Evolutionary conservation across 1,140 invertebrate genomes (phyloP), one percentile per base, ranked within the genome.

Genomic region (Apocrypta bakeri): DNA sequence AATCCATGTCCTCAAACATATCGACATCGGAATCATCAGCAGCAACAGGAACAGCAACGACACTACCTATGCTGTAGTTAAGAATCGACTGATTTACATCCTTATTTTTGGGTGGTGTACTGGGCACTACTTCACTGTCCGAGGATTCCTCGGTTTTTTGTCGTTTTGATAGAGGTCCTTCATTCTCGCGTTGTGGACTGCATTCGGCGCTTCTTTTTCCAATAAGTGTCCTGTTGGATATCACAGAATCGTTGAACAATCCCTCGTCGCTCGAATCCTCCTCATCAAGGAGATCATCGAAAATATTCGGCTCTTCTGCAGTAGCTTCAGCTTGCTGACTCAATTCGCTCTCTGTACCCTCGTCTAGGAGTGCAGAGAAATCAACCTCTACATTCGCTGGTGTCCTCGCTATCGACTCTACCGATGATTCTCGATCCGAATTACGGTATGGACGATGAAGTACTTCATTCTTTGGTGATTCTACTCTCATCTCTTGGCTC

Each of bases 11-110:
- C 12, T 81, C 87, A 69, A 89, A 88, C 73, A 89, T 85, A 66
- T 89, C 88, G 9, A 86, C 85, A 31, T 88, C 87, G 0, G 86
- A 87, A 83, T 86, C 86, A 1, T 66, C 21, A 69, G 29, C 42
- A 25, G 27, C 64, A 25, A 2, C 14, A 24, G 27, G 25, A n/a
- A 6, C 14, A n/a, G 48, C 14, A 56, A 56, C 48, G 17, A 56
- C n/a, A n/a, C 17, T 56, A 0, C 27, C 64, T 27, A 66, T 1
- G 64, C 64, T 71, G 21, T 71, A n/a, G 31, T 14, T 71, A 37
- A 71, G 48, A 56, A 56, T n/a, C 31, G 64, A 71, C 68, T n/a
- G 1, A 9, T 17, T 71, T 7, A 56, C 6, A 7, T n/a, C 4
- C 68, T 71, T 71, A 21, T n/a, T 31, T 33, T 66, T 71, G 6